phyloP scores from a whole-genome alignment of 2,888 invertebrate genomes.

The Octodonta nipae region DNA sequence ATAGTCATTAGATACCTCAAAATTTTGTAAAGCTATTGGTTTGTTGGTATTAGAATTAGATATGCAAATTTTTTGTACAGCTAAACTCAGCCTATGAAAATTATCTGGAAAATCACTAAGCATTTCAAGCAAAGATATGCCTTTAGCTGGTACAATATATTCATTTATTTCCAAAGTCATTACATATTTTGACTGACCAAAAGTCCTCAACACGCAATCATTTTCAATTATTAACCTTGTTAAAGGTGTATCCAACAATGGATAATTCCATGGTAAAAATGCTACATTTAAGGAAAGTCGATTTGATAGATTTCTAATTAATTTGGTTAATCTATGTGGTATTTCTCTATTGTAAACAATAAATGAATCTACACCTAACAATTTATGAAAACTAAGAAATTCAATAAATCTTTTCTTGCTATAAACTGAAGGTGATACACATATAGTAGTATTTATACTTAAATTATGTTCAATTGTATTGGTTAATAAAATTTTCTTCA shows the following conservation, averaged over 20 bases:
- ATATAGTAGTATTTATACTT: constrained; percentile 44
- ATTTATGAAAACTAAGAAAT: constrained; percentile 52
- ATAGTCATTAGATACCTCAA: constrained; percentile 24
- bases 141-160: constrained; percentile 47
- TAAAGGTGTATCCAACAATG: constrained; percentile 37
- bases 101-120: constrained; percentile 38
- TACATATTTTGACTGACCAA: constrained; percentile 39
- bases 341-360: constrained; percentile 49
- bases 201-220: constrained; percentile 51
- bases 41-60: constrained; percentile 20
- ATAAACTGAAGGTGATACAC: constrained; percentile 48
- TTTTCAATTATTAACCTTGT: constrained; percentile 42
- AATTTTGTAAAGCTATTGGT: constrained; percentile 30
- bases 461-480: constrained; percentile 17
- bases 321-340: constrained; percentile 33
- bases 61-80: constrained; percentile 31
- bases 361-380: constrained; percentile 52
- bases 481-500: constrained; percentile 24
- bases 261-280: constrained; percentile 54
- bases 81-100: constrained; percentile 22
- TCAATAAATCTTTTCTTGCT: constrained; percentile 46
- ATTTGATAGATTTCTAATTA: constrained; percentile 32
- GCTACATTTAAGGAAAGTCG: constrained; percentile 37
- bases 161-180: constrained; percentile 51
- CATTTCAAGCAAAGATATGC: too few species aligned